Conservation (phyloP, 30 jellyfish, hydroid and myxozoan genomes). For the Aurelia coerulea region DNA sequence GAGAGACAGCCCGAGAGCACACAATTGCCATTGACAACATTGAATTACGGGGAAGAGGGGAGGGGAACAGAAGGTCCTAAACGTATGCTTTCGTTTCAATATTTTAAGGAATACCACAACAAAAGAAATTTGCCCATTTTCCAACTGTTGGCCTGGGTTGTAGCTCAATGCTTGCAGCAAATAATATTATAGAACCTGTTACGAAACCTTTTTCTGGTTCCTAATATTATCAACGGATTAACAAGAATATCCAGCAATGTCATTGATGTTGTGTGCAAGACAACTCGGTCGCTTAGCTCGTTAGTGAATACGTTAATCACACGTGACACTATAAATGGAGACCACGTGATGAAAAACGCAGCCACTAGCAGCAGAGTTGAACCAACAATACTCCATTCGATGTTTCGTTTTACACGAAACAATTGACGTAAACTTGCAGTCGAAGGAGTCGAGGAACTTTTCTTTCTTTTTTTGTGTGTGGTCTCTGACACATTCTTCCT, state of each 20-base stretch:
- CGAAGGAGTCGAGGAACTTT: no score
- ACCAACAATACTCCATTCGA: slow-evolving; percentile 28
- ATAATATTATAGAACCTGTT: neutral
- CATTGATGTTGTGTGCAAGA: slow-evolving; percentile 24
- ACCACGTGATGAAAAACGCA: slow-evolving; percentile 51
- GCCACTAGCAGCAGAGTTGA: slow-evolving; percentile 47
- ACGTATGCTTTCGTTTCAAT: no score
- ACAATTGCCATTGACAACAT: no score
- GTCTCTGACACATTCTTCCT: no score
- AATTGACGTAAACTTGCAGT: no score
- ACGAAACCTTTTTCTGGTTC: slow-evolving; percentile 41
- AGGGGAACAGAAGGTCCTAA: no score
- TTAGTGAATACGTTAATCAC: slow-evolving; percentile 11
- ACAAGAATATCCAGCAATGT: slow-evolving; percentile 45
- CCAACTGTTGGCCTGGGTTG: no score
- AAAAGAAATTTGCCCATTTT: neutral
- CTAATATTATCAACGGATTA: slow-evolving; percentile 48
- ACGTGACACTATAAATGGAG: slow-evolving; percentile 42
- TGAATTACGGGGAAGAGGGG: no score
- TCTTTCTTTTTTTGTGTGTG: no score
- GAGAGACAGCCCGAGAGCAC: no score
- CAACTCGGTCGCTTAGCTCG: slow-evolving; percentile 3
- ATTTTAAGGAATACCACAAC: no score
- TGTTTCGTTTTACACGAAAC: neutral
- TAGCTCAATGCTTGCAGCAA: neutral